A percentile compares a stretch with the other conserved stretches of the same genome.
phyloP scores from a whole-genome alignment of 2,797 vertebrate species.

The Xerus rutilus region DNA sequence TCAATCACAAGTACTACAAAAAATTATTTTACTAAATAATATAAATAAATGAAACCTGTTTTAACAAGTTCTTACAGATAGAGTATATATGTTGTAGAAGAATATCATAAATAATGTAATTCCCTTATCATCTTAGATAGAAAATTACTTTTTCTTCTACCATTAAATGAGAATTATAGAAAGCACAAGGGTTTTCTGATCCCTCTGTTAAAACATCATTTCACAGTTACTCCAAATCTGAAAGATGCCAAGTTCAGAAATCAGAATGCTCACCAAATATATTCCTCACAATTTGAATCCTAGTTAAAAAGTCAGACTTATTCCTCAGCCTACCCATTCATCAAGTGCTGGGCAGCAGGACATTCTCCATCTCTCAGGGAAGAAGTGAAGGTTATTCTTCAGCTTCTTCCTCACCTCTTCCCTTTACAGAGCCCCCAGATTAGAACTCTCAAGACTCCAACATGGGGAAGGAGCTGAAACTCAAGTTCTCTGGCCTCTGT shows the following conservation, averaged over 20 bases:
- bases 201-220: not conserved
- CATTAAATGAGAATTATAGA: not conserved
- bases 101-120: not conserved
- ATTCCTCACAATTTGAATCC: not conserved
- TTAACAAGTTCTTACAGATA: not conserved
- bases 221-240: not conserved
- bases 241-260: not conserved
- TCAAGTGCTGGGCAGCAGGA: not conserved
- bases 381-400: not conserved
- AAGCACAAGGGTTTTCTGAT: not conserved
- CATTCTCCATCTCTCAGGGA: not conserved
- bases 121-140: not conserved
- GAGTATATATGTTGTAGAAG: not conserved
- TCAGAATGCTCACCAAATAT: not conserved
- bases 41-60: not conserved
- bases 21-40: too few relatives aligned
- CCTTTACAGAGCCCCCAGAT: fast-evolving
- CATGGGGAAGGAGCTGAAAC: fast-evolving
- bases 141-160: not conserved
- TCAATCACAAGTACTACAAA: too few relatives aligned
- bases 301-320: not conserved
- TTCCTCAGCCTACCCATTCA: not conserved
- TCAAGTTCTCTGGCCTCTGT: not conserved
- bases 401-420: not conserved
- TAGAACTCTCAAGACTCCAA: not conserved